phyloP scores from a whole-genome alignment of 2,113 vertebrate species.

The Baryphthengus martii region DNA sequence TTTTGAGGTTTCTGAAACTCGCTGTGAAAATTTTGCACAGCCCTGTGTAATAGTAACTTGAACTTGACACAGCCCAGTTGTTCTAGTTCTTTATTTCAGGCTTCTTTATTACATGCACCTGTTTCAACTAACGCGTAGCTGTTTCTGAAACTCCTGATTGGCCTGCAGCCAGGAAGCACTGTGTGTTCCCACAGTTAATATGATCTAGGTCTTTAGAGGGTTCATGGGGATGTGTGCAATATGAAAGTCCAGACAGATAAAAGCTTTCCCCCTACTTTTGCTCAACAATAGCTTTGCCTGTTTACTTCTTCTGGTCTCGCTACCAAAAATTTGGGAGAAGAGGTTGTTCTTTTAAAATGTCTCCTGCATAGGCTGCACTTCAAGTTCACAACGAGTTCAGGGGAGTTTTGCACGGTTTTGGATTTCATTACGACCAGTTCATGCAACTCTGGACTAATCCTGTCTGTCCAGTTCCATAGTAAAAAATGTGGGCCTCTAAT shows the following conservation, averaged over 20 bases:
- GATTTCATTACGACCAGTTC: conserved; percentile 39
- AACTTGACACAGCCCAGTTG: conserved; percentile 65
- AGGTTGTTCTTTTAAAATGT: not conserved
- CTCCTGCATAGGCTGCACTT: not conserved
- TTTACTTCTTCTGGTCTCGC: not conserved
- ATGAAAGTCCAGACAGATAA: conserved; percentile 59
- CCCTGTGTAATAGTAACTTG: conserved; percentile 47
- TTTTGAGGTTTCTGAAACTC: conserved; percentile 18
- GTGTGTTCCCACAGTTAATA: conserved; percentile 62
- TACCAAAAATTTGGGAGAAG: not conserved
- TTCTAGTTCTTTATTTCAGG: conserved; percentile 67
- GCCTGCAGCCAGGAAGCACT: conserved; percentile 38
- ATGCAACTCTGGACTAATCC: conserved; percentile 37
- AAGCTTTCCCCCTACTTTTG: conserved; percentile 18
- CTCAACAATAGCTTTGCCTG: not conserved
- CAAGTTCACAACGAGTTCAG: conserved; percentile 28
- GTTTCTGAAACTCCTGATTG: conserved; percentile 61
- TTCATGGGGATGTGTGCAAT: conserved; percentile 29
- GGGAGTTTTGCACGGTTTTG: conserved; percentile 36
- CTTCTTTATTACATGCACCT: conserved; percentile 73
- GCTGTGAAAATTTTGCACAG: conserved; percentile 33
- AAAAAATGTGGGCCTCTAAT: conserved; percentile 38
- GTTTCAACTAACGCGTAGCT: conserved; percentile 59
- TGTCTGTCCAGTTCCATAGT: conserved; percentile 37
- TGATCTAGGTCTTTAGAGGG: conserved; percentile 37